phyloP scores from a whole-genome alignment of 2,888 invertebrate genomes.

The Griposia aprilina region DNA sequence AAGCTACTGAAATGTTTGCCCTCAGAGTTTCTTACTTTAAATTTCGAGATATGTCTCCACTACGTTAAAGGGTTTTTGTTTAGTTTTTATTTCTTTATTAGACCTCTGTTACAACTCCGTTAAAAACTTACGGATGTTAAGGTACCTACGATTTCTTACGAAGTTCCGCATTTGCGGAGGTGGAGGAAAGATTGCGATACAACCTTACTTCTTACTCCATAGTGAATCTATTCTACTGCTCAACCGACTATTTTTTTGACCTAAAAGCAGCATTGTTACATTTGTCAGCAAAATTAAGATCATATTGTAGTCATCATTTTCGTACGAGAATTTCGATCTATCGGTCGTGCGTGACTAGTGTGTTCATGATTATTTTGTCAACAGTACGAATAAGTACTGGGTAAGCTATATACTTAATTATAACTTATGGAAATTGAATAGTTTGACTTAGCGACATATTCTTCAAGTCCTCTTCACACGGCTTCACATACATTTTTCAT shows the following conservation, averaged over 20 bases:
- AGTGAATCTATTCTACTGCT: no score
- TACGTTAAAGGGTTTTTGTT: not conserved
- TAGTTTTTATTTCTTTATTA: not conserved
- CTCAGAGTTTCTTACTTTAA: not conserved
- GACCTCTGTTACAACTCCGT: no score
- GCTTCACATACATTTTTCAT: constrained; percentile 8
- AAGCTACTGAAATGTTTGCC: not conserved
- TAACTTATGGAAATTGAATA: not conserved
- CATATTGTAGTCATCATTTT: not conserved
- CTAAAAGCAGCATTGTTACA: not conserved
- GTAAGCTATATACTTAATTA: not conserved
- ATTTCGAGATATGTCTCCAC: not conserved
- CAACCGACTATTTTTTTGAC: not conserved
- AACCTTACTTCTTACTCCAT: not conserved
- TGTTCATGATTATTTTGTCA: not conserved
- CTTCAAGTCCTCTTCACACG: not conserved
- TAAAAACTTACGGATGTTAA: not conserved
- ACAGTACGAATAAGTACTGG: not conserved
- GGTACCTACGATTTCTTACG: no score
- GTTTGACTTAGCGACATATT: no score
- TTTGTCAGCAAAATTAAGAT: not conserved
- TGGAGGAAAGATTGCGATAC: not conserved
- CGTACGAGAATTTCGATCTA: not conserved
- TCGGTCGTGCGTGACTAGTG: not conserved
- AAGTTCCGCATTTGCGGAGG: not conserved